Evolutionary conservation across 2,797 vertebrate genomes (phyloP).

Genomic region (Sphenopsis melanotis): DNA sequence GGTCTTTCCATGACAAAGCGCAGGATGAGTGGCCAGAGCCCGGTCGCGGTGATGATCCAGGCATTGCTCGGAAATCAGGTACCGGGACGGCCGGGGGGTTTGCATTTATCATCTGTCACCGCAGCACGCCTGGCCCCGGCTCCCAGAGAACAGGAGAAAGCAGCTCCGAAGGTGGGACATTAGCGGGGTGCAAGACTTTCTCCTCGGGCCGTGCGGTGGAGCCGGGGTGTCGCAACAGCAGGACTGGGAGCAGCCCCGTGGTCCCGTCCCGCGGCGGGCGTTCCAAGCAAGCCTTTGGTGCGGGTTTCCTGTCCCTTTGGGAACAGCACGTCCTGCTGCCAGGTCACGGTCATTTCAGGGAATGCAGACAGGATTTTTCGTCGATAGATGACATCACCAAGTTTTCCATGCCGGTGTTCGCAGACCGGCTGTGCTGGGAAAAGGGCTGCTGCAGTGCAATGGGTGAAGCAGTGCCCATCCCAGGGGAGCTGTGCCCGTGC

Average conservation of each 20-base stretch:
- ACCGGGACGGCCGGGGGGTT: accelerated
- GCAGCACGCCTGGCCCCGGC: accelerated
- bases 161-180: accelerated
- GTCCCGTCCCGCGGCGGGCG: not conserved
- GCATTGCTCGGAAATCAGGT: not conserved
- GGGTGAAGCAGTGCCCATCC: not conserved
- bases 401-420: accelerated
- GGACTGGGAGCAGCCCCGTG: not conserved
- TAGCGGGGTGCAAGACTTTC: accelerated
- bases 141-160: accelerated
- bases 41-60: accelerated
- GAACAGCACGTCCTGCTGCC: not conserved
- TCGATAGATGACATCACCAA: not conserved
- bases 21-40: not conserved
- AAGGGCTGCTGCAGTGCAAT: accelerated
- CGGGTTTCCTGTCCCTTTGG: not conserved
- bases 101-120: not conserved
- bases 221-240: accelerated
- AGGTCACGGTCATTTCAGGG: not conserved
- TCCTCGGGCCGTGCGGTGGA: not conserved
- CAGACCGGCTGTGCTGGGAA: not conserved
- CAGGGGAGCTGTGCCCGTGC: accelerated
- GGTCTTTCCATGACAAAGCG: not conserved
- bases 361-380: not conserved
- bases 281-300: not conserved